Percentiles rank a stretch among this genome's conserved stretches.
These are phyloP conservation scores for Thecophora atra DNA, from an alignment of 2,888 invertebrate species.

Conservation along the genomic window DNA sequence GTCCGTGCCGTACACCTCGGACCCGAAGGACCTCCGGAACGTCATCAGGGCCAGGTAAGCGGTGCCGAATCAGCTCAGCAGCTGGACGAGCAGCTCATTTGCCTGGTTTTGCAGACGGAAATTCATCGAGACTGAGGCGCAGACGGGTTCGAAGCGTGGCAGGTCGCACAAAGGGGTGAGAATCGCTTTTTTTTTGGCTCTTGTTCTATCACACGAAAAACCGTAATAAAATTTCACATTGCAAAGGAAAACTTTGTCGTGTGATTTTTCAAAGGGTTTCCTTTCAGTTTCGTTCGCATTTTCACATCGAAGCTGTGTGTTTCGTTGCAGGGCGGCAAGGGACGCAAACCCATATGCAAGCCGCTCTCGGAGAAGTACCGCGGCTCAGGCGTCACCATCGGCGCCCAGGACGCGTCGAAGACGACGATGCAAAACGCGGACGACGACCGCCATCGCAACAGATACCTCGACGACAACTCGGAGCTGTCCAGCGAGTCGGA, in stretches of 20 bases:
- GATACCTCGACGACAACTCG: conserved; percentile 54
- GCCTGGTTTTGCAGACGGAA: conserved; percentile 51
- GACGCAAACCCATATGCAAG: conserved; percentile 16
- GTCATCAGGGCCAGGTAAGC: conserved; percentile 60
- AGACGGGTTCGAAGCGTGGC: conserved; percentile 61
- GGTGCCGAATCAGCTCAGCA: not conserved
- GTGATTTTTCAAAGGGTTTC: too few relatives aligned
- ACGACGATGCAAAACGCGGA: not conserved
- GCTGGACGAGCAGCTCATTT: not conserved
- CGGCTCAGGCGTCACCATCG: not conserved
- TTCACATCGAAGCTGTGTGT: too few relatives aligned
- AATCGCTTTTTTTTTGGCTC: too few relatives aligned
- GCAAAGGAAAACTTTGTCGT: too few relatives aligned
- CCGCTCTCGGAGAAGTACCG: not conserved
- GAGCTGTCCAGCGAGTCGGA: conserved; percentile 53
- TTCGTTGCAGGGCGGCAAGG: too few relatives aligned
- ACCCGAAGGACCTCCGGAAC: conserved; percentile 60
- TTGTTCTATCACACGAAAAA: too few relatives aligned
- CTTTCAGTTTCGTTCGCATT: too few relatives aligned
- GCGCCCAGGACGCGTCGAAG: not conserved
- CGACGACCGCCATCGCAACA: conserved; percentile 37
- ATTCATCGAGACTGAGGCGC: conserved; percentile 60
- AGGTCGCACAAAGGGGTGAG: too few relatives aligned
- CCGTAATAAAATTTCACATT: too few relatives aligned
- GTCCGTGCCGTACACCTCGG: conserved; percentile 56